Evolutionary conservation across 2,888 invertebrate genomes (phyloP), one percentile per base, ranked within the genome.

Genomic region (Tolmerus cingulatus): DNA sequence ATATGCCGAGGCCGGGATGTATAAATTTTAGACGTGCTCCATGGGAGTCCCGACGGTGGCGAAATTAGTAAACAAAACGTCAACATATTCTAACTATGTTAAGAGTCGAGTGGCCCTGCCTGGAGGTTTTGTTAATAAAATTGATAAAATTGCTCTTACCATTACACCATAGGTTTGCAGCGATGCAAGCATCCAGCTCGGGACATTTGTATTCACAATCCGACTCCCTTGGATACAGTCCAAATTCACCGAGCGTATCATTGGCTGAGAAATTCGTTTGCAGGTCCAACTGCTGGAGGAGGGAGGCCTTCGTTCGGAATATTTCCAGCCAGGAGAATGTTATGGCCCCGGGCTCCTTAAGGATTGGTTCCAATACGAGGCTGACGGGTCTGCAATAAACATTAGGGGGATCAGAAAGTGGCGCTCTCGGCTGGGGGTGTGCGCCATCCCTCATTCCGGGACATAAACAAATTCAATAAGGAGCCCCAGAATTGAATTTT

Each of bases 311-410:
- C 79, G 95, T 95, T 89, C 95, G 94, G 87, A 93, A 95, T 89
- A 96, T 95, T 91, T 96, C 96, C 91, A 97, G 93, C 97, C 97
- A 97, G 87, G 95, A 95, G 90, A 96, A 95, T n/a, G 95, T 95
- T 81, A 96, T 96, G 85, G 94, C 93, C 43, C 97, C 97, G n/a
- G 95, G 93, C 92, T 97, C 97, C 85, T 94, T 93, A 0, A 95
- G 94, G 27, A 96, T 94, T 91, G 96, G 96, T 90, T 96, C 96
- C 30, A 96, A 92, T 14, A 96, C 92, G 89, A 96, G 93, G 88
- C 94, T 94, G 3, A 95, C 94, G 5, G 95, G 94, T 87, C 94
- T 93, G 78, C 91, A 89, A 88, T 81, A 16, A 86, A 82, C 27
- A 87, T 87, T 43, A 76, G 76, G 55, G 19, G 51, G 19, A 76